A percentile compares a stretch with the other conserved stretches of the same genome.
Evolutionary conservation across 2,113 vertebrate genomes (phyloP).

Genomic region (Pelodiscus sinensis): DNA sequence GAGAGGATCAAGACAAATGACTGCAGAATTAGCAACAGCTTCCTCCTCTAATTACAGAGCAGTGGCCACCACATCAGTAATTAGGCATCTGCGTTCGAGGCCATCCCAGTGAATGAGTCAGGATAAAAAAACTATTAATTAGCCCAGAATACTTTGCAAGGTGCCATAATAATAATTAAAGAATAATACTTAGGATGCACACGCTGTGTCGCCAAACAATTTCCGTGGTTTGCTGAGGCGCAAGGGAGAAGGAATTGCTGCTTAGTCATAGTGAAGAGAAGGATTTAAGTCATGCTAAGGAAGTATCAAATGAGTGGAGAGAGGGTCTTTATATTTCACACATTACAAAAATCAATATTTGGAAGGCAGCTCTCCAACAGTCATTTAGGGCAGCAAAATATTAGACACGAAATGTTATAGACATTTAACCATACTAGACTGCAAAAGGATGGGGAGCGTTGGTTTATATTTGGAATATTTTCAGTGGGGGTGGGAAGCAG

Average conservation of each 20-base stretch:
- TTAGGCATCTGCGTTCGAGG: not conserved
- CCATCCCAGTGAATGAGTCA: not conserved
- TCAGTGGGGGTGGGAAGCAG: not conserved
- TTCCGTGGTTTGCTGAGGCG: not conserved
- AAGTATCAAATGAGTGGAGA: not conserved
- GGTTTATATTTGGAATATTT: not conserved
- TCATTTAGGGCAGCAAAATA: not conserved
- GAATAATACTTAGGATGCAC: not conserved
- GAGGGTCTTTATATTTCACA: not conserved
- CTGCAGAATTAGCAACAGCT: not conserved
- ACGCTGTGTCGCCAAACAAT: not conserved
- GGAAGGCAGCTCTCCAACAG: not conserved
- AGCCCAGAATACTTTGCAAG: conserved; percentile 23
- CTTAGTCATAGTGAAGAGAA: not conserved
- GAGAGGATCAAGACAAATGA: not conserved
- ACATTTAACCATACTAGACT: not conserved
- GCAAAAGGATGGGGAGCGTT: not conserved
- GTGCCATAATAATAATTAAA: not conserved
- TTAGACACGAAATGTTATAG: not conserved
- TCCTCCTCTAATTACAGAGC: not conserved
- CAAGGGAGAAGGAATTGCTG: not conserved
- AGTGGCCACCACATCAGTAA: not conserved
- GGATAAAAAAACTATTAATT: conserved; percentile 28
- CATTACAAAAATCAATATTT: not conserved
- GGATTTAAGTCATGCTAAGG: not conserved